Conservation (phyloP, 2,888 invertebrate species). For the Melolontha melolontha region DNA sequence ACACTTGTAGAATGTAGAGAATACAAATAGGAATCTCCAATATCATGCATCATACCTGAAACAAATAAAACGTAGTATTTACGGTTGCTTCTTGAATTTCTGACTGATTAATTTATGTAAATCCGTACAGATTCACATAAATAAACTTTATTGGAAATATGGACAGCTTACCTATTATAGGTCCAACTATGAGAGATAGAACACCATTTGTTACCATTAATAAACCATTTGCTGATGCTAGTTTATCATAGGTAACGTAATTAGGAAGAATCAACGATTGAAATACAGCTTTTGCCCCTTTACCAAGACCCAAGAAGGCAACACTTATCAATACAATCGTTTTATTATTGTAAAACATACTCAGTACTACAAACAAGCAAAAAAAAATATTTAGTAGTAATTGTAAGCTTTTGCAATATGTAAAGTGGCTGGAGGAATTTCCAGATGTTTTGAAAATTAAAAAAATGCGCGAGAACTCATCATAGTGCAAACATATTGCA, state of each 20-base stretch:
- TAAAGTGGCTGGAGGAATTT: no score
- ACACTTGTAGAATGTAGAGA: slow-evolving; percentile 60
- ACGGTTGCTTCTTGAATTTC: no score
- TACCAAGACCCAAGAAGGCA: slow-evolving; percentile 60
- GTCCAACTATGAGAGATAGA: slow-evolving; percentile 60
- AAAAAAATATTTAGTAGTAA: not conserved
- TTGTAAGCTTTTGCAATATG: no score
- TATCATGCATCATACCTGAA: slow-evolving; percentile 56
- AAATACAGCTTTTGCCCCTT: slow-evolving; percentile 63
- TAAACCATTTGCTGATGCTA: slow-evolving; percentile 62
- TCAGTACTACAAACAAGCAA: slow-evolving; percentile 54
- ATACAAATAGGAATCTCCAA: slow-evolving; percentile 57
- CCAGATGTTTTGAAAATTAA: no score
- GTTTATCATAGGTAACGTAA: slow-evolving; percentile 59
- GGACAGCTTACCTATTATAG: slow-evolving; percentile 59
- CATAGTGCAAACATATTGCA: no score
- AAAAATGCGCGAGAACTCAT: no score
- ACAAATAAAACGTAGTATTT: slow-evolving; percentile 7
- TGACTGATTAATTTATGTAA: not conserved
- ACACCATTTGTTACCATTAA: slow-evolving; percentile 62
- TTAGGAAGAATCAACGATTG: slow-evolving; percentile 63
- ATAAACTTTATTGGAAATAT: not conserved
- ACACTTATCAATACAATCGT: slow-evolving; percentile 53
- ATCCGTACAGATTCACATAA: no score
- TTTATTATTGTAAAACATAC: slow-evolving; percentile 52